These are phyloP conservation scores for Prionchulus punctatus DNA, from an alignment of 2,888 invertebrate genomes.

Conservation along the genomic window DNA sequence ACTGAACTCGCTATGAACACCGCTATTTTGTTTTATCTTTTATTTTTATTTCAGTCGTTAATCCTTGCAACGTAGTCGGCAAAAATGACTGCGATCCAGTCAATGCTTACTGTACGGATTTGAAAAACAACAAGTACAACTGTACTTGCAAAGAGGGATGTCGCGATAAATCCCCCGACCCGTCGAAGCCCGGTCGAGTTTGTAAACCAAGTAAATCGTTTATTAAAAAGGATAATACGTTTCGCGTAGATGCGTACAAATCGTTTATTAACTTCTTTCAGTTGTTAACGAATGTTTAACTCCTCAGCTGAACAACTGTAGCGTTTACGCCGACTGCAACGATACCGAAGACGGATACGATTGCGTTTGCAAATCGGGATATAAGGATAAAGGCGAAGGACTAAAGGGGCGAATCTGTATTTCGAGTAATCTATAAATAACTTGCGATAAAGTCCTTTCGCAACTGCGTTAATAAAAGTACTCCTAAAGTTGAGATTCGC, in stretches of 20 bases:
- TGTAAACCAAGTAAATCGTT: too few relatives aligned
- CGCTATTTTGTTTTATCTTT: too few relatives aligned
- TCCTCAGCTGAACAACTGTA: slow-evolving; percentile 27
- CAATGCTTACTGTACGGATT: slow-evolving; percentile 4
- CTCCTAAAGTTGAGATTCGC: too few relatives aligned
- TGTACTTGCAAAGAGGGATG: slow-evolving; percentile 9
- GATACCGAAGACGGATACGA: slow-evolving; percentile 15
- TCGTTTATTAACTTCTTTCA: too few relatives aligned
- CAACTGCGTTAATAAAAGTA: too few relatives aligned
- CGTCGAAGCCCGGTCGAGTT: slow-evolving; percentile 2
- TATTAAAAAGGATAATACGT: too few relatives aligned
- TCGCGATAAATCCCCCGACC: slow-evolving; percentile 2
- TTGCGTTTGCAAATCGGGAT: slow-evolving; percentile 4
- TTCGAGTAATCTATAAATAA: too few relatives aligned
- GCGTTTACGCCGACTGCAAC: slow-evolving; percentile 25
- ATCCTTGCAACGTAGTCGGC: slow-evolving; percentile 7
- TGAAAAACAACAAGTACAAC: slow-evolving; percentile 3
- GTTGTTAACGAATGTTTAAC: slow-evolving; percentile 28
- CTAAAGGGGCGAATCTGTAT: slow-evolving; percentile 5
- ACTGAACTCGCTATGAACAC: too few relatives aligned
- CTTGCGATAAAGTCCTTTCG: too few relatives aligned
- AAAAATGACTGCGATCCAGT: slow-evolving; percentile 10
- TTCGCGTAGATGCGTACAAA: too few relatives aligned
- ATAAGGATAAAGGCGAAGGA: slow-evolving; percentile 5
- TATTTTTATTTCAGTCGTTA: slow-evolving; percentile 9